Percentiles rank a stretch among this genome's conserved stretches.
These are phyloP conservation scores for Leistus spinibarbis DNA, from an alignment of 2,888 invertebrate species.

Conservation along the genomic window DNA sequence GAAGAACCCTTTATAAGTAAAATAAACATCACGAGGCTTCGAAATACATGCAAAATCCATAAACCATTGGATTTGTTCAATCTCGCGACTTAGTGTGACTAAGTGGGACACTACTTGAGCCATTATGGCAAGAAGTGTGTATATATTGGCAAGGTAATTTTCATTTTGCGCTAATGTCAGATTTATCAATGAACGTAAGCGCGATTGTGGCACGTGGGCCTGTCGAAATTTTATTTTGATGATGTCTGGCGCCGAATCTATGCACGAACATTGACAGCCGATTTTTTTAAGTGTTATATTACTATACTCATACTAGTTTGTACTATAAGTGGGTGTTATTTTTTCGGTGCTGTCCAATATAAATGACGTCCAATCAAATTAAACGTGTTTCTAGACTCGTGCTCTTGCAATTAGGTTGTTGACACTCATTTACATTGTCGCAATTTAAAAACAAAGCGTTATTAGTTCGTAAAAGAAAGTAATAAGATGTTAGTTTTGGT, in stretches of 20 bases:
- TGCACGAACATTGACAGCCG: neutral
- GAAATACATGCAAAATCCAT: neutral
- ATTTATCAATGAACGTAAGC: conserved; percentile 35
- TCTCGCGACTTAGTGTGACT: neutral
- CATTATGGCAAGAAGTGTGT: neutral
- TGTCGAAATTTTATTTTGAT: neutral
- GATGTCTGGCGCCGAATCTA: conserved; percentile 1
- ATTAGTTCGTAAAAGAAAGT: too few relatives aligned
- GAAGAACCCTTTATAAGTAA: neutral
- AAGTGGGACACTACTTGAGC: conserved; percentile 10
- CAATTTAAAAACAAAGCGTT: too few relatives aligned
- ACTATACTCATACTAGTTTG: neutral
- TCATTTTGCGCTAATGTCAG: conserved; percentile 27
- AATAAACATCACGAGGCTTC: neutral
- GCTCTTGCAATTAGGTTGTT: neutral
- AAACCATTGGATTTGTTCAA: neutral
- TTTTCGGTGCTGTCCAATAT: neutral
- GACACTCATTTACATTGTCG: neutral
- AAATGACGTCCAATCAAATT: neutral
- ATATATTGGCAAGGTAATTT: conserved; percentile 11
- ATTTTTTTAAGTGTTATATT: neutral
- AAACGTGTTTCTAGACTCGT: neutral
- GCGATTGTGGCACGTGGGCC: conserved; percentile 26
- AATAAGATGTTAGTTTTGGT: too few relatives aligned
- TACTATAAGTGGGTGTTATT: neutral